These are phyloP conservation scores for Tenthredo distinguenda DNA, from an alignment of 2,888 invertebrate genomes.

Conservation along the genomic window DNA sequence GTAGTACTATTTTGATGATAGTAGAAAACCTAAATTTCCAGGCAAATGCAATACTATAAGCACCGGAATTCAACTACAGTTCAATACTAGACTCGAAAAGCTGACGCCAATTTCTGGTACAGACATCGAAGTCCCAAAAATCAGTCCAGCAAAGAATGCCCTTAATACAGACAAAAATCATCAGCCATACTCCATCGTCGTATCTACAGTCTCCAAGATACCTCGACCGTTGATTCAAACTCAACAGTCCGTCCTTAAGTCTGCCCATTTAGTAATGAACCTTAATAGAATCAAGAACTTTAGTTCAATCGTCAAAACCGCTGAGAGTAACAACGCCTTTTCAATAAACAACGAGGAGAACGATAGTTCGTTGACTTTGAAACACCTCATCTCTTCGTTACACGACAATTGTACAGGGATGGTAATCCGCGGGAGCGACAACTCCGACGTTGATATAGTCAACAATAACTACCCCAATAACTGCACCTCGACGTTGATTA, in stretches of 20 bases:
- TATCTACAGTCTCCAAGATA: conserved; percentile 46
- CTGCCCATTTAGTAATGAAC: conserved; percentile 65
- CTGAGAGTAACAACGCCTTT: background rate
- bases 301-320: background rate
- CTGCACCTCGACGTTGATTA: background rate
- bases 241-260: conserved; percentile 64
- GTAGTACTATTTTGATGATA: background rate
- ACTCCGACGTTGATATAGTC: conserved; percentile 7
- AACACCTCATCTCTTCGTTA: conserved; percentile 46
- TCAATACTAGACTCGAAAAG: conserved; percentile 49
- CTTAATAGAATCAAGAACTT: conserved; percentile 37
- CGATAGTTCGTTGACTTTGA: background rate
- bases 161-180: background rate
- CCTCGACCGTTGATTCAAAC: conserved; percentile 46
- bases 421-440: background rate
- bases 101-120: background rate
- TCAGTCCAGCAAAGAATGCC: background rate
- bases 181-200: background rate
- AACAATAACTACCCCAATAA: conserved; percentile 16
- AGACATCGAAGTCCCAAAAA: background rate
- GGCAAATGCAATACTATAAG: conserved; percentile 55
- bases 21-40: conserved; percentile 52
- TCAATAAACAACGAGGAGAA: background rate
- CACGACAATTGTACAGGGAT: background rate
- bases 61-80: conserved; percentile 56